A percentile compares a stretch with the other conserved stretches of the same genome.
Evolutionary conservation across 2,888 invertebrate species (phyloP).

Genomic region (Diabrotica balteata): DNA sequence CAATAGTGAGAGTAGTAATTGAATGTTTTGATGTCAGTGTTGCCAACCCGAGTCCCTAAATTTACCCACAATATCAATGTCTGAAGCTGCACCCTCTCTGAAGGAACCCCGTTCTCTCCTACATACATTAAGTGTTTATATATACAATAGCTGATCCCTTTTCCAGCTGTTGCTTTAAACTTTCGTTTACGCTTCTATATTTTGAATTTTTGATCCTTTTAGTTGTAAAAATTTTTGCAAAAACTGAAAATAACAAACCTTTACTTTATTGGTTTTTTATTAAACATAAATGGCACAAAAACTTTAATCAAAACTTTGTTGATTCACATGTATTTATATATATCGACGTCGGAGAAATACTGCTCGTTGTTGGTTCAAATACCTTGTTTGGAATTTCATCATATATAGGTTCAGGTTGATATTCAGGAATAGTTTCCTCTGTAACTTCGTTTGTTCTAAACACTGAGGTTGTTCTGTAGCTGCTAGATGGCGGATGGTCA

Average conservation of each 20-base stretch:
- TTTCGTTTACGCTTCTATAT: no score
- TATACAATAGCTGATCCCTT: no score
- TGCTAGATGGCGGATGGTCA: constrained; percentile 64
- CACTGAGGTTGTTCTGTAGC: constrained; percentile 52
- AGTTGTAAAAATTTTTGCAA: background rate
- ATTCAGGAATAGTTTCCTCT: constrained; percentile 40
- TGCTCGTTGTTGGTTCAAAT: constrained; percentile 17
- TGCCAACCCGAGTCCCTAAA: no score
- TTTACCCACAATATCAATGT: no score
- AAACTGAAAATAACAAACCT: background rate
- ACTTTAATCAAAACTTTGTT: constrained; percentile 42
- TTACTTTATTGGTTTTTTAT: background rate
- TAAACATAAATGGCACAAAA: background rate
- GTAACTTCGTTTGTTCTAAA: constrained; percentile 54
- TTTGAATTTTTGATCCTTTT: no score
- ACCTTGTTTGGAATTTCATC: constrained; percentile 69
- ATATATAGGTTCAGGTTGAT: constrained; percentile 67
- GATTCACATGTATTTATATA: constrained; percentile 49
- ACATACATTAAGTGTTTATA: no score
- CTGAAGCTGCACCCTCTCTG: no score
- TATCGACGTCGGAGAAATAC: constrained; percentile 32
- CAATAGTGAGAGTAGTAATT: no score
- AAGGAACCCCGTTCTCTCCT: no score
- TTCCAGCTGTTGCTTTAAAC: no score
- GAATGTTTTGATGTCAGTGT: no score